A percentile compares a stretch with the other conserved stretches of the same genome.
Conservation (phyloP, 2,797 vertebrate species). For the Liparis tanakae region DNA sequence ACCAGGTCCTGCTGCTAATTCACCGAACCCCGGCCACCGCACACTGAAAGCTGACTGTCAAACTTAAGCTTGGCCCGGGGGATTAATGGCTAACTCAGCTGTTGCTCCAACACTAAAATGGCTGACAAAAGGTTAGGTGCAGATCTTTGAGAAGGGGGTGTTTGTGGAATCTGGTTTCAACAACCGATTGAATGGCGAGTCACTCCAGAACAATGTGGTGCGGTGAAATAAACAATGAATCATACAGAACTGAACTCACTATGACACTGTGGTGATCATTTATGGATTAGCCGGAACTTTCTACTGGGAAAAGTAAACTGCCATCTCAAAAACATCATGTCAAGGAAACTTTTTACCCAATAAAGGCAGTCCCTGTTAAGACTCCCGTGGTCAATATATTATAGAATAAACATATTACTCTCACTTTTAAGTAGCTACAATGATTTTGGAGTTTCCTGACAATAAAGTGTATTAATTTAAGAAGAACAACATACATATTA, state of each 20-base stretch:
- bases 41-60: slow-evolving; percentile 55
- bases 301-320: slow-evolving; percentile 13
- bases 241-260: slow-evolving; percentile 15
- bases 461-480: neutral
- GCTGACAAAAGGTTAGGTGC: slow-evolving; percentile 76
- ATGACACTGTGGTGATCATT: slow-evolving; percentile 1
- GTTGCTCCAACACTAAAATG: slow-evolving; percentile 75
- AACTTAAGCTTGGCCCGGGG: slow-evolving; percentile 62
- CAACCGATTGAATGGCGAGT: slow-evolving; percentile 26
- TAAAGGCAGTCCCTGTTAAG: neutral
- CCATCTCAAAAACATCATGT: slow-evolving; percentile 8
- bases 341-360: neutral
- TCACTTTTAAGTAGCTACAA: neutral
- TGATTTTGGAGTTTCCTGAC: neutral
- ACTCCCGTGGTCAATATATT: neutral
- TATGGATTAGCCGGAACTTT: slow-evolving; percentile 15
- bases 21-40: slow-evolving; percentile 36
- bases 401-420: neutral
- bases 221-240: slow-evolving; percentile 39
- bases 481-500: neutral
- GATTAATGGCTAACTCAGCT: slow-evolving; percentile 80
- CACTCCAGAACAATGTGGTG: slow-evolving; percentile 41
- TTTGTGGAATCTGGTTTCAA: slow-evolving; percentile 55
- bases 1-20: slow-evolving; percentile 68
- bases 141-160: slow-evolving; percentile 34